phyloP scores from a whole-genome alignment of 2,113 vertebrate species.

The Brachyistius frenatus region DNA sequence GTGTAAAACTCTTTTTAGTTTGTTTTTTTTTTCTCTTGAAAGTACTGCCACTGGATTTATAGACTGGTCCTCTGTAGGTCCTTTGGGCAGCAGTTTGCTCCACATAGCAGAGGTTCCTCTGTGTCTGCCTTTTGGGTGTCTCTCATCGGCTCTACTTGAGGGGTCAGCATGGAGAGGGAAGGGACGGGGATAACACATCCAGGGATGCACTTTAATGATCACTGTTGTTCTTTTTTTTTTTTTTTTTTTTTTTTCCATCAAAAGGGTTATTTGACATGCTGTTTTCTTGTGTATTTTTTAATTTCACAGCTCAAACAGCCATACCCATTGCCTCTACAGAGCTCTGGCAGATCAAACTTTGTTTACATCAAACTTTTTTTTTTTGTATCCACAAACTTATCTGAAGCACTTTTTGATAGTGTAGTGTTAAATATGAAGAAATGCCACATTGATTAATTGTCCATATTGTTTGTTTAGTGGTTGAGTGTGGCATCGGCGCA shows the following conservation, averaged over 20 bases:
- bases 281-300: conserved; percentile 65
- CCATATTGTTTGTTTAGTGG: conserved; percentile 71
- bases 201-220: conserved; percentile 84
- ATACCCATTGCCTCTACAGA: conserved; percentile 78
- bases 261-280: conserved; percentile 48
- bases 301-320: conserved; percentile 78
- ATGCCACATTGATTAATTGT: conserved; percentile 76
- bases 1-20: conserved; percentile 63
- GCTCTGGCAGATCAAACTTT: conserved; percentile 80
- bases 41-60: conserved; percentile 83
- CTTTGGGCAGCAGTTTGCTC: conserved; percentile 60
- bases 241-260: conserved; percentile 57
- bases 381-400: conserved; percentile 79
- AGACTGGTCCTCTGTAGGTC: conserved; percentile 69
- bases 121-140: conserved; percentile 54
- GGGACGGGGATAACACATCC: conserved; percentile 64
- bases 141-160: conserved; percentile 63
- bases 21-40: conserved; percentile 65
- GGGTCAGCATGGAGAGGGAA: conserved; percentile 48
- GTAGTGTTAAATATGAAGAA: conserved; percentile 79
- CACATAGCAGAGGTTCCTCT: conserved; percentile 57
- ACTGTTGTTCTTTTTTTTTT: conserved; percentile 64
- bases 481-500: conserved; percentile 64
- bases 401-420: conserved; percentile 85
- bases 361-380: conserved; percentile 77